These are phyloP conservation scores for Bagarius yarrelli DNA, from an alignment of 2,113 vertebrate species.

Conservation along the genomic window DNA sequence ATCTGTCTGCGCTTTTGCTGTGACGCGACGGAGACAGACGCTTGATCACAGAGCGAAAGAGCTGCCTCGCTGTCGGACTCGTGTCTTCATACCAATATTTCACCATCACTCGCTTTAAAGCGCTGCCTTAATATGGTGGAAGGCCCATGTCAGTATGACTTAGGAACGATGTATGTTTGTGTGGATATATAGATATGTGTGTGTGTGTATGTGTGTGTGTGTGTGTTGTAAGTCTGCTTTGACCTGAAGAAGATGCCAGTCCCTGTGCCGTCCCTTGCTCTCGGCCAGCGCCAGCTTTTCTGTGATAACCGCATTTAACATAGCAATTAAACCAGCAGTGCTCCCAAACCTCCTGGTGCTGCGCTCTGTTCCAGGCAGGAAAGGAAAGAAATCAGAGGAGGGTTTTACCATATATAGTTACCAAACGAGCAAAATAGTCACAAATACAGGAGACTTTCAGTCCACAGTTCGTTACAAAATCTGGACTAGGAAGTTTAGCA, in stretches of 20 bases:
- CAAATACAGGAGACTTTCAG: not conserved
- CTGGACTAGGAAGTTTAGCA: not conserved
- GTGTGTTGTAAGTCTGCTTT: not conserved
- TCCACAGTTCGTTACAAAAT: no score
- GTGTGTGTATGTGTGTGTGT: not conserved
- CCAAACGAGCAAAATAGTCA: not conserved
- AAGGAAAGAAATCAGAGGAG: not conserved
- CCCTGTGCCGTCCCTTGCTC: constrained; percentile 20
- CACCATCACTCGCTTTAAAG: constrained; percentile 37
- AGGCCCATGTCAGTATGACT: constrained; percentile 24
- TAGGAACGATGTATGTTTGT: not conserved
- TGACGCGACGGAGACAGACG: constrained; percentile 17
- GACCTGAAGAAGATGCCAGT: constrained; percentile 27
- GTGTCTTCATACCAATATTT: constrained; percentile 45
- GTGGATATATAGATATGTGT: not conserved
- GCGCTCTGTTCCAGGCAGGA: constrained; percentile 11
- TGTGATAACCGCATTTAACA: constrained; percentile 14
- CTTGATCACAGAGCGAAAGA: constrained; percentile 34
- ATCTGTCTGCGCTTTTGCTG: constrained; percentile 17
- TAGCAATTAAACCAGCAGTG: constrained; percentile 3
- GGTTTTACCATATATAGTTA: not conserved
- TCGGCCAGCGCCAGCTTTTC: constrained; percentile 12
- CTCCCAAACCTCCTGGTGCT: not conserved
- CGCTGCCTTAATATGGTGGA: constrained; percentile 20
- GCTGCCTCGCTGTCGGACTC: constrained; percentile 26